These are phyloP conservation scores for Poecilia velifera DNA, from an alignment of 2,797 vertebrate species.

Conservation along the genomic window DNA sequence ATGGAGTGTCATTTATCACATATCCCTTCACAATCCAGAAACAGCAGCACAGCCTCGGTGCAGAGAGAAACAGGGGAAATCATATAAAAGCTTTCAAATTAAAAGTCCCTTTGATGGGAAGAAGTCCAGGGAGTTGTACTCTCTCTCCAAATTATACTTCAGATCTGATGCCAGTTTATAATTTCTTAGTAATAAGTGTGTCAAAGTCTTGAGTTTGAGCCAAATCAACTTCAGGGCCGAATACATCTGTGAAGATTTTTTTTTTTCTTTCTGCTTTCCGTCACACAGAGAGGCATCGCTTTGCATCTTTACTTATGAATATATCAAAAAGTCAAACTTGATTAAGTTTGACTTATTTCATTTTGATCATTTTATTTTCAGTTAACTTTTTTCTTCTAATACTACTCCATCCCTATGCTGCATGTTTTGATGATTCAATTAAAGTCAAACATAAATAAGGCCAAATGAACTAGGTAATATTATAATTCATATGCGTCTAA, in stretches of 20 bases:
- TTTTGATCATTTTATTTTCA: not conserved
- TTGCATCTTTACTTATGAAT: not conserved
- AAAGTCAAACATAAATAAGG: not conserved
- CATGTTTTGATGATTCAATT: not conserved
- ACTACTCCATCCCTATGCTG: not conserved
- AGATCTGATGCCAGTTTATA: conserved; percentile 62
- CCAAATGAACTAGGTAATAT: too few relatives aligned
- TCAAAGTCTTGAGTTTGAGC: conserved; percentile 62
- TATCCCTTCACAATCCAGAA: conserved; percentile 4
- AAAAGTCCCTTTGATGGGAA: conserved; percentile 51
- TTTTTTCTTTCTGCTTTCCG: conserved; percentile 23
- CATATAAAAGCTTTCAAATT: conserved; percentile 53
- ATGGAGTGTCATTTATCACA: conserved; percentile 20
- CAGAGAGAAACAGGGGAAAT: conserved; percentile 36
- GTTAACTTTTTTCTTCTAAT: not conserved
- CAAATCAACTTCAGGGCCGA: conserved; percentile 49
- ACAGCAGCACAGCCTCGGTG: conserved; percentile 7
- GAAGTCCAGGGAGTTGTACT: conserved; percentile 36
- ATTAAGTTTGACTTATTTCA: not conserved
- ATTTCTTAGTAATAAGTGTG: conserved; percentile 69
- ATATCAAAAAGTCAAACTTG: conserved; percentile 1
- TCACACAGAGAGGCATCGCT: not conserved
- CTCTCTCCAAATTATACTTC: conserved; percentile 51
- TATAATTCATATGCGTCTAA: not conserved
- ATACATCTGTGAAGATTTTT: conserved; percentile 27